Evolutionary conservation across 2,888 invertebrate species (phyloP), one percentile per base, ranked within the genome.

Genomic region (Steinernema scapterisci): DNA sequence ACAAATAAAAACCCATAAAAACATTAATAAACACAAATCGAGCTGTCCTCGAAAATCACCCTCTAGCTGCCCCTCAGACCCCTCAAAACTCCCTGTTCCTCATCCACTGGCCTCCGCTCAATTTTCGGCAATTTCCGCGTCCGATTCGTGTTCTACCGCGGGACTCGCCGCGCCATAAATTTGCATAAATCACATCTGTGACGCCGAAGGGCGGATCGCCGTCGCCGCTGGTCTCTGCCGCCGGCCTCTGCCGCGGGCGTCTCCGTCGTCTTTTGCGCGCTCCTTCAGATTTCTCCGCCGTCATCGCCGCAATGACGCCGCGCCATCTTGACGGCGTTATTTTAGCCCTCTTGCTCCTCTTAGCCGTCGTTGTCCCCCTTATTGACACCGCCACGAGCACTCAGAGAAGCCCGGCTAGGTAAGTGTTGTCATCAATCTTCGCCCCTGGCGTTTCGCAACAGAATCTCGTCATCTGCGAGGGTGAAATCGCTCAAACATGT

Each of bases 141-240:
- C 48, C 38, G 38, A 6, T 48, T 19, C 48, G 48, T 19, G 48
- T 48, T 48, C 48, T 48, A n/a, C 19, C 48, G 13, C 48, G 13
- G 9, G 5, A 9, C 5, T 63, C 31, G 5, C 31, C 27, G 27
- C 21, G 63, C 11, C 11, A 63, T 63, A 63, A 63, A 63, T 63
- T 63, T 63, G 63, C 63, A 63, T 63, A 63, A 63, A 63, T 63
- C 63, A 63, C 63, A 63, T 63, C 63, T 63, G 63, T 63, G 63
- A 31, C 63, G 63, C 31, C 63, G 63, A 25, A 48, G 63, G 63
- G 63, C 63, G 63, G 52, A 52, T 52, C 52, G 63, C 38, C 63
- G 31, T 52, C 52, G 63, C 38, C 63, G 31, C 31, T 6, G 7
- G 63, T 38, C 31, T 48, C 13, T 13, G 63, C 21, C 31, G 19